Conservation (phyloP, 2,888 invertebrate genomes). For the Caenorhabditis imperialis region DNA sequence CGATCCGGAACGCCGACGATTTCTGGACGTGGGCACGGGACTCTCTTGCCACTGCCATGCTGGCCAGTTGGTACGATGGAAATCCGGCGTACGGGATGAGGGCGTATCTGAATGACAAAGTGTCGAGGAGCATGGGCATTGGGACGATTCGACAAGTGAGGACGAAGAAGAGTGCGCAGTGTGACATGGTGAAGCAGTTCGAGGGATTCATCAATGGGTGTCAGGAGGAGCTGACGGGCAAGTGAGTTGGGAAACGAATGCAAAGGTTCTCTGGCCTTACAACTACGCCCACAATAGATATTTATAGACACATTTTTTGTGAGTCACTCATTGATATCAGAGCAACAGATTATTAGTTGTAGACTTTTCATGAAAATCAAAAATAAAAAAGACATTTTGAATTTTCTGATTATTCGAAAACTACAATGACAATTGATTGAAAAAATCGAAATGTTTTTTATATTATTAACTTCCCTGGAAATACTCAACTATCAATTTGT, state of each 20-base stretch:
- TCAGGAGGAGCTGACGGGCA: constrained; percentile 34
- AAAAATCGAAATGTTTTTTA: too few species aligned
- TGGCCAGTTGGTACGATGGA: constrained; percentile 80
- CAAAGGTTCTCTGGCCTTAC: too few species aligned
- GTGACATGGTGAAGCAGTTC: constrained; percentile 43
- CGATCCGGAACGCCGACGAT: constrained; percentile 53
- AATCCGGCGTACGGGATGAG: constrained; percentile 80
- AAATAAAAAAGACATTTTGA: too few species aligned
- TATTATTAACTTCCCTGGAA: too few species aligned
- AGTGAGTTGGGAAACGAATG: constrained; percentile 28
- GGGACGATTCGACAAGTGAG: constrained; percentile 81
- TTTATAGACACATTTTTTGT: too few species aligned
- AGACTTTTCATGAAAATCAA: too few species aligned
- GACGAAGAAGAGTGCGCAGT: constrained; percentile 66
- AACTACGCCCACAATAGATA: too few species aligned
- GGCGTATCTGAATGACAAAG: constrained; percentile 80
- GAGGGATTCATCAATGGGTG: constrained; percentile 46
- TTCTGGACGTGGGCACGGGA: constrained; percentile 66
- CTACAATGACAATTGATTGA: too few species aligned
- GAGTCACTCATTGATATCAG: too few species aligned
- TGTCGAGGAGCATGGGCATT: constrained; percentile 81
- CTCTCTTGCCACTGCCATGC: constrained; percentile 75
- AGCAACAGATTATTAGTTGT: too few species aligned
- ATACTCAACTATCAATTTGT: too few species aligned
- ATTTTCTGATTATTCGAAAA: too few species aligned